A percentile compares a stretch with the other conserved stretches of the same genome.
phyloP scores from a whole-genome alignment of 2,888 invertebrate genomes.

The Apoderus coryli region DNA sequence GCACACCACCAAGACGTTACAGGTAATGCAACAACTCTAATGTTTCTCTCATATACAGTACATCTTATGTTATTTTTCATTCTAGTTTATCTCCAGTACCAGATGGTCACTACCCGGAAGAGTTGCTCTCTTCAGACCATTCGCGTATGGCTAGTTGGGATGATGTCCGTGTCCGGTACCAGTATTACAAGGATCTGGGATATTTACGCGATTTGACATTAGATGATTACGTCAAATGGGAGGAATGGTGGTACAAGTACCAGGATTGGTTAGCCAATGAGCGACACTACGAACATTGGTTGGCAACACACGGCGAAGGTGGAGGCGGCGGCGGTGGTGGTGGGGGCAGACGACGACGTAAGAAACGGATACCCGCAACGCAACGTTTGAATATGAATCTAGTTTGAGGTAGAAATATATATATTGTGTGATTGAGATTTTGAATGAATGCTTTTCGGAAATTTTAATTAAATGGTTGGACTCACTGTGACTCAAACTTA shows the following conservation, averaged over 20 bases:
- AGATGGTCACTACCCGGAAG: constrained; percentile 66
- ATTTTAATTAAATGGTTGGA: too few species aligned
- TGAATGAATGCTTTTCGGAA: too few species aligned
- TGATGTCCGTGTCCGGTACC: constrained; percentile 74
- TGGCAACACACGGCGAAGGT: constrained; percentile 30
- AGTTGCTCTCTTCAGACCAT: constrained; percentile 57
- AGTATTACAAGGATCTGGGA: constrained; percentile 79
- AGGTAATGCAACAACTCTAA: constrained; percentile 1
- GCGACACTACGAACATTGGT: constrained; percentile 61
- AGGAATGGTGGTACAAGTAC: constrained; percentile 90
- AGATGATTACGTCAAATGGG: constrained; percentile 83
- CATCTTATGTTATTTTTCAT: constrained; percentile 5
- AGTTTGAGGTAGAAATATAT: too few species aligned
- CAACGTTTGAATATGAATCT: too few species aligned
- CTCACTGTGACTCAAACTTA: too few species aligned
- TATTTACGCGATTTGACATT: constrained; percentile 55
- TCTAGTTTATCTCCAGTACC: constrained; percentile 48
- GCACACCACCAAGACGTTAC: constrained; percentile 39
- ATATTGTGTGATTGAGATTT: too few species aligned
- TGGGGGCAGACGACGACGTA: constrained; percentile 16
- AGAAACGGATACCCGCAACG: constrained; percentile 27
- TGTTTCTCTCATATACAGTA: background rate
- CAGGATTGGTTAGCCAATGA: constrained; percentile 83
- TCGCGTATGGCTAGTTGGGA: constrained; percentile 66
- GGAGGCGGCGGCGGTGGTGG: constrained; percentile 9